A percentile compares a stretch with the other conserved stretches of the same genome.
Conservation (phyloP, 2,113 vertebrate species). For the Pachypanchax playfairii region DNA sequence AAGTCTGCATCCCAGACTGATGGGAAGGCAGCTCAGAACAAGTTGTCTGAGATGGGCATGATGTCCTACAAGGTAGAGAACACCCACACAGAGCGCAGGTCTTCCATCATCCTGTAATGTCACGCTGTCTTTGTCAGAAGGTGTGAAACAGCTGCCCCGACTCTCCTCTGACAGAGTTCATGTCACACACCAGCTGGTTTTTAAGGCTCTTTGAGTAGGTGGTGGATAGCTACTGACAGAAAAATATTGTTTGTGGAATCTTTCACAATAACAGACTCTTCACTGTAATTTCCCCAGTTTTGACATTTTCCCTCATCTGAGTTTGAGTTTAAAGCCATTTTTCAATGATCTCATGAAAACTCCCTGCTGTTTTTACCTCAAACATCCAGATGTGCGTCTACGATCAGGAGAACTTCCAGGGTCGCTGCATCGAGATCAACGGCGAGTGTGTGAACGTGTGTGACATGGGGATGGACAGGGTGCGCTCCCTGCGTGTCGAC, state of each 20-base stretch:
- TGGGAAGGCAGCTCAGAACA: conserved; percentile 71
- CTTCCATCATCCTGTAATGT: conserved; percentile 2
- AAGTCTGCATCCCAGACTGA: conserved; percentile 75
- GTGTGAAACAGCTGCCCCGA: conserved; percentile 15
- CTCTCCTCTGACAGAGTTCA: conserved; percentile 11
- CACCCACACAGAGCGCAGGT: background rate
- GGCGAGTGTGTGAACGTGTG: conserved; percentile 78
- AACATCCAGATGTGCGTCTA: conserved; percentile 73
- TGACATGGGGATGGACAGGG: conserved; percentile 78
- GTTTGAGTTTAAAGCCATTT: background rate
- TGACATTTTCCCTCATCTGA: background rate
- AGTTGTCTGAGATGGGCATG: conserved; percentile 69
- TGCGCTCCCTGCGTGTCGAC: conserved; percentile 77
- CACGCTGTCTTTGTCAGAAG: background rate
- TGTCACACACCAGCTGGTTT: conserved; percentile 9
- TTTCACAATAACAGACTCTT: background rate
- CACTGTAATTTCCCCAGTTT: background rate
- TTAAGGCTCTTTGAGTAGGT: conserved; percentile 35
- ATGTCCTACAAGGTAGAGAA: conserved; percentile 69
- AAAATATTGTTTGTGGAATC: background rate
- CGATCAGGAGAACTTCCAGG: conserved; percentile 84
- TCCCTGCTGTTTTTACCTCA: background rate
- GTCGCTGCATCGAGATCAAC: conserved; percentile 77
- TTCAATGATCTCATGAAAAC: background rate
- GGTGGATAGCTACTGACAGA: conserved; percentile 11